phyloP scores from a whole-genome alignment of 2,113 vertebrate genomes.

The Ochotona curzoniae region DNA sequence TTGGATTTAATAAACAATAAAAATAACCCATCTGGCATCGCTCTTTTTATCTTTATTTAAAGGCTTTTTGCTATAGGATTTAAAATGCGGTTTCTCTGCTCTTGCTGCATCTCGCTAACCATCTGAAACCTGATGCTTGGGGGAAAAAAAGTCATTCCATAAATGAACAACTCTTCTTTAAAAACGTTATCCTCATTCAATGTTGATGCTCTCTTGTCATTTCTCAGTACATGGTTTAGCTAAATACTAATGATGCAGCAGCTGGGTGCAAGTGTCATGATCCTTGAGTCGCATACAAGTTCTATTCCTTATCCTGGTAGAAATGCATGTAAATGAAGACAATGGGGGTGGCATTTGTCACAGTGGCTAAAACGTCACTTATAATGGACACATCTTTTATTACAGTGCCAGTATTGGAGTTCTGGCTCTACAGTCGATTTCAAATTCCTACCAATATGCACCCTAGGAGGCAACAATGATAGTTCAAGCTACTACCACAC shows the following conservation, averaged over 20 bases:
- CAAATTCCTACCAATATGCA: too few relatives aligned
- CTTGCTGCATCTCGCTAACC: neutral
- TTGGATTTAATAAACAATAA: conserved; percentile 71
- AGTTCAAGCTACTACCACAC: too few relatives aligned
- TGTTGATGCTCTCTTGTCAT: neutral
- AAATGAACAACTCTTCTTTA: neutral
- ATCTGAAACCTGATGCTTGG: neutral
- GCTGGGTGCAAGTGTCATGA: neutral
- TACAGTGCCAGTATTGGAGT: too few relatives aligned
- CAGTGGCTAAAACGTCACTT: too few relatives aligned
- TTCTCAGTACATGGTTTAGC: neutral
- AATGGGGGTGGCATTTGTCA: neutral
- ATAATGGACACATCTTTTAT: too few relatives aligned
- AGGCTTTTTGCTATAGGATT: conserved; percentile 4
- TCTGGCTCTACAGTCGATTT: too few relatives aligned
- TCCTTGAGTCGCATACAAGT: neutral
- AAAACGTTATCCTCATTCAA: neutral
- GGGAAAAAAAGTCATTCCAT: neutral
- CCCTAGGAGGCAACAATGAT: too few relatives aligned
- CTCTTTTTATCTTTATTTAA: conserved; percentile 64
- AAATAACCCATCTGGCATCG: conserved; percentile 69
- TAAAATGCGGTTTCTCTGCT: neutral
- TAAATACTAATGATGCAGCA: neutral
- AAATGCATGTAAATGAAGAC: conserved; percentile 12
- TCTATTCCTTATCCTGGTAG: neutral